A percentile compares a stretch with the other conserved stretches of the same genome.
phyloP scores from a whole-genome alignment of 2,113 vertebrate genomes.

The Semicossyphus pulcher region DNA sequence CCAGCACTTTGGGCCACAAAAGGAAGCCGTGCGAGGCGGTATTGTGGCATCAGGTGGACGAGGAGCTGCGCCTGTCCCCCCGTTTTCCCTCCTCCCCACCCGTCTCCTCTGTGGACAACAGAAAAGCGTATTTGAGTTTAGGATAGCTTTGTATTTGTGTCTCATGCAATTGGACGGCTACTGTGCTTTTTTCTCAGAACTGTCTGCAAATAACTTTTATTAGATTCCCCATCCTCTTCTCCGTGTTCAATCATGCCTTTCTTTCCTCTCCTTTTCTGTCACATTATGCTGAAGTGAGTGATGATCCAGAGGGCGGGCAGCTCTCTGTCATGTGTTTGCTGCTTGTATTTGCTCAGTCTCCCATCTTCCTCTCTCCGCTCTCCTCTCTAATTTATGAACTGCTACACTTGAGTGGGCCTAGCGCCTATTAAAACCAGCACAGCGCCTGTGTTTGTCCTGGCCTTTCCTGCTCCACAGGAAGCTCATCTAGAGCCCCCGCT shows the following conservation, averaged over 20 bases:
- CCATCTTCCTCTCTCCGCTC: constrained; percentile 61
- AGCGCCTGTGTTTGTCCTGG: constrained; percentile 77
- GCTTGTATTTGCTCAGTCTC: constrained; percentile 66
- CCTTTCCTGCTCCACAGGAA: constrained; percentile 73
- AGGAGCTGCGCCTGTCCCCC: constrained; percentile 29
- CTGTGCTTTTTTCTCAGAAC: background rate
- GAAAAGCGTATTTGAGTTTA: constrained; percentile 1
- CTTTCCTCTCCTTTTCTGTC: constrained; percentile 20
- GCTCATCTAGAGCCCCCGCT: constrained; percentile 59
- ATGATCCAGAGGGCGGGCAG: constrained; percentile 33
- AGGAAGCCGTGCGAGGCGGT: constrained; percentile 46
- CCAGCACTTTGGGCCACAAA: constrained; percentile 66
- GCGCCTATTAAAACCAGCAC: constrained; percentile 77
- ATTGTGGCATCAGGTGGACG: constrained; percentile 75
- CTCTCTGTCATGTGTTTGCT: constrained; percentile 62
- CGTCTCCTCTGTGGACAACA: constrained; percentile 11
- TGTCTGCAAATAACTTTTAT: constrained; percentile 19
- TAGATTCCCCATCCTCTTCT: constrained; percentile 3
- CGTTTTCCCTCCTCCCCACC: constrained; percentile 17
- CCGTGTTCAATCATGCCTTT: constrained; percentile 20
- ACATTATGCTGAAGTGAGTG: constrained; percentile 38
- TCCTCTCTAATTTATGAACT: constrained; percentile 77
- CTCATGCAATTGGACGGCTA: background rate
- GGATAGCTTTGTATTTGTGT: constrained; percentile 1
- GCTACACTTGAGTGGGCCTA: constrained; percentile 66